phyloP scores from a whole-genome alignment of 2,797 vertebrate genomes.

The Synanceia verrucosa region DNA sequence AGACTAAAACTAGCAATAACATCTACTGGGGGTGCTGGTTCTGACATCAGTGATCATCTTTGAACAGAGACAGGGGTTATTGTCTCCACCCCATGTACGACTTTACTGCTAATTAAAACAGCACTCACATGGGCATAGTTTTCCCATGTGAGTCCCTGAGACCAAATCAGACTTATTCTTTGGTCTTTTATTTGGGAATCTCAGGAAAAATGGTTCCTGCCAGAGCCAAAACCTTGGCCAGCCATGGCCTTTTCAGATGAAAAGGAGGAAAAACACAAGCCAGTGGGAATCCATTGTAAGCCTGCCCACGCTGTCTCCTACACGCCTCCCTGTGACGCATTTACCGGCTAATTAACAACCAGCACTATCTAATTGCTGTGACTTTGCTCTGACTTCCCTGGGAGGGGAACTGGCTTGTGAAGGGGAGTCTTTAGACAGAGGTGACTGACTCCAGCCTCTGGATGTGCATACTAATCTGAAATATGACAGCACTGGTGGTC shows the following conservation, averaged over 20 bases:
- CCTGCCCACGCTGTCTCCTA: not conserved
- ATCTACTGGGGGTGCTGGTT: not conserved
- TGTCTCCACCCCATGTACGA: not conserved
- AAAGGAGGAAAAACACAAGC: not conserved
- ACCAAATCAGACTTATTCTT: not conserved
- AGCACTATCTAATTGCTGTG: constrained; percentile 48
- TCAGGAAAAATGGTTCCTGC: not conserved
- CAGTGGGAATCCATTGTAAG: not conserved
- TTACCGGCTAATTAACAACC: constrained; percentile 45
- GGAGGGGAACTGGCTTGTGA: constrained; percentile 16
- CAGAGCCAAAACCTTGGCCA: not conserved
- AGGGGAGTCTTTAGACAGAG: constrained; percentile 27
- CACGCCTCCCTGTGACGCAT: constrained; percentile 15
- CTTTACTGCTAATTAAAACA: too few relatives aligned
- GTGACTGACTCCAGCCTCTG: constrained; percentile 20
- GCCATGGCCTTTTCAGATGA: not conserved
- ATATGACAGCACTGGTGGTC: constrained; percentile 4
- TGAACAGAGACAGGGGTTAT: not conserved
- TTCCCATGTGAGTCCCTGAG: not conserved
- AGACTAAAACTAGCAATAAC: too few relatives aligned
- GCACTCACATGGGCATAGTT: not conserved
- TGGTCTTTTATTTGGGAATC: not conserved
- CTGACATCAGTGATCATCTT: not conserved
- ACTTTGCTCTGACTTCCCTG: constrained; percentile 25
- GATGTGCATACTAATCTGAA: constrained; percentile 13